Evolutionary conservation across 2,797 vertebrate genomes (phyloP), one percentile per base, ranked within the genome.

Genomic region (Lutjanus argentimaculatus): DNA sequence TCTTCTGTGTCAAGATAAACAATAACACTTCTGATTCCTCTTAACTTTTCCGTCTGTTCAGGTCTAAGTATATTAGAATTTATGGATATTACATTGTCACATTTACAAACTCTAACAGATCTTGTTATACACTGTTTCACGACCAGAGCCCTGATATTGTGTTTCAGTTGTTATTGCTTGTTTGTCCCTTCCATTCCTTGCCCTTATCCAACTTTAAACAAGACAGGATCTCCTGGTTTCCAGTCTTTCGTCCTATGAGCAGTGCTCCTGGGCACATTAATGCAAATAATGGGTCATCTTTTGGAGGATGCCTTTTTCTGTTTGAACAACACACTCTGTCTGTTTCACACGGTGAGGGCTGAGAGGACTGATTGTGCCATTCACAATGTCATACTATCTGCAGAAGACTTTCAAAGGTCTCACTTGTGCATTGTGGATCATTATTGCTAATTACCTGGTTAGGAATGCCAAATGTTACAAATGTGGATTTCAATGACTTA

Each of bases 131-230:
- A 46, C 36, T 15, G 22, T n/a, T 25, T 7, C n/a, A 48, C 6
- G 10, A 53, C 40, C 16, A 21, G 51, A 72, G 36, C 21, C 52
- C 21, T 45, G 43, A 45, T 59, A 36, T n/a, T 21, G 58, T 56
- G 13, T 67, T 74, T 57, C 57, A 14, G 1, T 16, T 65, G 25
- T 19, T 48, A 1, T 57, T n/a, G 73, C 22, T 57, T 11, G 2
- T 19, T 40, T 59, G 56, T 67, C 63, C 45, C 52, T 42, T 52
- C 52, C 11, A 58, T 43, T 36, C 58, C 53, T 48, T 66, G 17
- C 64, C 7, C 51, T 46, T 16, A 21, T 52, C 56, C 22, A 49
- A 10, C 56, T 40, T 21, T 6, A 40, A 25, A 59, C 12, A 19
- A 22, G 17, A 13, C 61, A 15, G 14, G 9, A 21, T 49, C 36